Base-by-base conservation (phyloP, 2,888 invertebrate species). In the Campoplex nolae region DNA sequence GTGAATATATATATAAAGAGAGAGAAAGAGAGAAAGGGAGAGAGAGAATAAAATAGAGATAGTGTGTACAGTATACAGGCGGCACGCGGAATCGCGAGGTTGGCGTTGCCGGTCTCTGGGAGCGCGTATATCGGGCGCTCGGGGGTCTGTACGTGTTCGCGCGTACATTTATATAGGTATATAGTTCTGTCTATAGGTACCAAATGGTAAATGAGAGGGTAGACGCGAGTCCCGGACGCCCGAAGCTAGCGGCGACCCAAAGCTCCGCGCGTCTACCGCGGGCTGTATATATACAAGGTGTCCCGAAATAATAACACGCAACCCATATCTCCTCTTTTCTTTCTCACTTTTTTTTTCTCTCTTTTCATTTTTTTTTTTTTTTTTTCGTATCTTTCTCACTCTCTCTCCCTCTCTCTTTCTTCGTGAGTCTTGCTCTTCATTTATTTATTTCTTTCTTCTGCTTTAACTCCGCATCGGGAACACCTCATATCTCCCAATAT, bases 191-290 rank as follows among this genome's bases (percentile, higher is more conserved):
- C 94, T 94, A 94, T 94, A 94, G 93, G 93, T 94, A 94, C 94
- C 93, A 94, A 94, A 94, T 94, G 94, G 94, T 94, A 94, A 94
- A 94, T 94, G 94, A 94, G 94, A 93, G 94, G 94, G 92, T 94
- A 92, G 94, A 94, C 94, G 94, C 90, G 88, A 90, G 91, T 88
- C 92, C 92, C 94, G 94, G 94, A 94, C 93, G 93, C 88, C 91
- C 92, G 92, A 92, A 93, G 94, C 94, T 94, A 94, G 94, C 94
- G 94, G 94, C 94, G 93, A 94, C 94, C 94, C 93, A 94, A 94
- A 94, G 94, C 94, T 94, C 93, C 92, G 92, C 92, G 92, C 86
- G 90, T 94, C 94, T 93, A 93, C 93, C 93, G 93, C 93, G 92
- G 92, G 92, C 92, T 93, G 92, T 93, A 92, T 93, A 92, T 88